Conservation (phyloP, 2,888 invertebrate species). For the Brenthis daphne region DNA sequence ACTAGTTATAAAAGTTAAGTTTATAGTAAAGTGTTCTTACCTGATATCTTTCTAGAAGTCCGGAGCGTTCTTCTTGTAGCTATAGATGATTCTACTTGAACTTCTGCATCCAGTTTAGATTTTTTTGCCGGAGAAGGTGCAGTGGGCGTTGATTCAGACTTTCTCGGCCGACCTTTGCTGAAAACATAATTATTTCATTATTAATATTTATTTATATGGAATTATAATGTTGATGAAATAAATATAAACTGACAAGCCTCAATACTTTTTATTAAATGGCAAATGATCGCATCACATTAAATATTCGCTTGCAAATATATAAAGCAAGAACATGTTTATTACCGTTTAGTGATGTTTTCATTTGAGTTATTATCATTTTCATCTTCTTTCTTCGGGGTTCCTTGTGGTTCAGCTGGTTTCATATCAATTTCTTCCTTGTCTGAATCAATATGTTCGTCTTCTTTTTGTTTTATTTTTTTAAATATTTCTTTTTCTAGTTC, state of each 20-base stretch:
- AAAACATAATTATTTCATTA: background rate
- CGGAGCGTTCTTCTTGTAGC: constrained; percentile 18
- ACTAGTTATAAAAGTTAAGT: too few species aligned
- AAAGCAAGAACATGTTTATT: constrained; percentile 20
- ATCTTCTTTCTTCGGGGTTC: background rate
- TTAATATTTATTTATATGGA: too few species aligned
- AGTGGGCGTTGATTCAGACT: constrained; percentile 33
- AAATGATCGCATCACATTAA: background rate
- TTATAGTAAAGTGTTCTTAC: background rate
- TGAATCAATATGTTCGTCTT: constrained; percentile 6
- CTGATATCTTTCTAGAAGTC: constrained; percentile 1
- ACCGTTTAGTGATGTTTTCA: constrained; percentile 52
- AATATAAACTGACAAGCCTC: too few species aligned
- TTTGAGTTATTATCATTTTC: constrained; percentile 9
- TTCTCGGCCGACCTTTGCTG: constrained; percentile 42
- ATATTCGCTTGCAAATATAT: background rate
- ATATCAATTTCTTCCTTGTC: background rate
- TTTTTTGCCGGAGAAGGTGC: constrained; percentile 38
- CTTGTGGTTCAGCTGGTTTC: background rate
- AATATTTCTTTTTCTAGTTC: constrained; percentile 66
- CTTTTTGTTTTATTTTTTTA: constrained; percentile 62
- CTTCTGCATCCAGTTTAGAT: constrained; percentile 24
- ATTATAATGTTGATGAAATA: too few species aligned
- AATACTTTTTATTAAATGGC: background rate
- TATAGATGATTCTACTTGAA: constrained; percentile 6